These are phyloP conservation scores for Rhopalosiphum nymphaeae DNA, from an alignment of 2,888 invertebrate species.

Conservation along the genomic window DNA sequence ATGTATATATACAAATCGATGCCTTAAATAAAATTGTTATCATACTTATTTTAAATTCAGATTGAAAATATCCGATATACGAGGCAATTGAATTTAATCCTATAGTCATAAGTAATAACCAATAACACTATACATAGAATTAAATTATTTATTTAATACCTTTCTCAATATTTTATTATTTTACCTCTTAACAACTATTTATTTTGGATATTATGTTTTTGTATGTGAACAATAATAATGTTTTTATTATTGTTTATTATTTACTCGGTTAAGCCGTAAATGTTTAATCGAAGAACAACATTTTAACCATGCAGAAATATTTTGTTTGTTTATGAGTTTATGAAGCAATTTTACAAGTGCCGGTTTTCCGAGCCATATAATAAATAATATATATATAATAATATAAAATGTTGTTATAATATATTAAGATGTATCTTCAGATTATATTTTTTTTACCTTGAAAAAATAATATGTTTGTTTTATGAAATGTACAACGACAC, in stretches of 20 bases:
- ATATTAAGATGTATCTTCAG: background rate
- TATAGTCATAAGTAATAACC: too few relatives aligned
- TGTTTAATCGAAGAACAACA: background rate
- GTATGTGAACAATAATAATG: background rate
- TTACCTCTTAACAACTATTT: background rate
- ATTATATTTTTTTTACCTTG: background rate
- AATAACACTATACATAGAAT: background rate
- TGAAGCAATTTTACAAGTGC: background rate
- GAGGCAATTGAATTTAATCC: background rate
- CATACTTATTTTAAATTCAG: background rate
- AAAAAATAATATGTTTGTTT: background rate
- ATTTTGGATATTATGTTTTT: background rate
- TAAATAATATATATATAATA: too few relatives aligned
- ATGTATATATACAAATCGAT: background rate
- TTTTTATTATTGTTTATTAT: background rate
- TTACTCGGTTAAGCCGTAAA: background rate
- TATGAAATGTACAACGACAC: background rate
- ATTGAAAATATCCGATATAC: background rate
- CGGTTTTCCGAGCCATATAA: background rate
- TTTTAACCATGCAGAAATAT: background rate
- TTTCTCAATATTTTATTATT: background rate
- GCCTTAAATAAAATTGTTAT: background rate
- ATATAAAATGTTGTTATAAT: background rate
- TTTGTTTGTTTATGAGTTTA: conserved; percentile 11
- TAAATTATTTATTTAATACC: background rate